These are phyloP conservation scores for Epinephelus cyanopodus DNA, from an alignment of 2,113 vertebrate species.

Conservation along the genomic window DNA sequence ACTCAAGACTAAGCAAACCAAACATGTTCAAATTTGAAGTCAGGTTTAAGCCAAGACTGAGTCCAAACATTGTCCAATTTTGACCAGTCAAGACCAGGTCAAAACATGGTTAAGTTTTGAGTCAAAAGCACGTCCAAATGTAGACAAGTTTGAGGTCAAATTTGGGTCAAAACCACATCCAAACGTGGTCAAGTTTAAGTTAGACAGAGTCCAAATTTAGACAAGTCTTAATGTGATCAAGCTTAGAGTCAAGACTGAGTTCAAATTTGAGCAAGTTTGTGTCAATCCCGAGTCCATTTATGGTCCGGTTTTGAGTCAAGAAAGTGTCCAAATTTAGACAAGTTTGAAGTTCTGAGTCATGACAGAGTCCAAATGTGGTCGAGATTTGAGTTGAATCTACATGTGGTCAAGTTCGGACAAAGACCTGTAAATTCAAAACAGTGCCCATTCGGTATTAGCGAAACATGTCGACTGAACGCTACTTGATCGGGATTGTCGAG, in stretches of 20 bases:
- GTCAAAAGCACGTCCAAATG: neutral
- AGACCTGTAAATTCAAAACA: neutral
- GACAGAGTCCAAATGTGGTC: no score
- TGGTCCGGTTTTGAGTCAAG: no score
- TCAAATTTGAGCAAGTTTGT: neutral
- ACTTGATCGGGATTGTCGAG: neutral
- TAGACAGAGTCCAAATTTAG: neutral
- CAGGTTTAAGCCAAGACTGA: no score
- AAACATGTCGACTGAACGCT: neutral
- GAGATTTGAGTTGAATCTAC: no score
- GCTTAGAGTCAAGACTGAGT: neutral
- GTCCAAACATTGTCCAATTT: neutral
- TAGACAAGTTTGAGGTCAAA: no score
- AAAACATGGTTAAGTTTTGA: neutral
- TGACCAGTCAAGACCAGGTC: neutral
- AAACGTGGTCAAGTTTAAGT: neutral
- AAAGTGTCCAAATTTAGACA: no score
- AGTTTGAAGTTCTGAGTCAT: no score
- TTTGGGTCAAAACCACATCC: neutral
- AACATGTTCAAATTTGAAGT: no score
- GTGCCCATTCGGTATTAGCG: neutral
- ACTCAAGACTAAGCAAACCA: neutral
- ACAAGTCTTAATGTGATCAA: neutral
- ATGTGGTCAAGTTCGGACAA: no score
- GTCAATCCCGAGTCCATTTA: no score